Percentiles rank a stretch among this genome's conserved stretches.
Conservation (phyloP, 2,797 vertebrate species). For the Manis pentadactyla region DNA sequence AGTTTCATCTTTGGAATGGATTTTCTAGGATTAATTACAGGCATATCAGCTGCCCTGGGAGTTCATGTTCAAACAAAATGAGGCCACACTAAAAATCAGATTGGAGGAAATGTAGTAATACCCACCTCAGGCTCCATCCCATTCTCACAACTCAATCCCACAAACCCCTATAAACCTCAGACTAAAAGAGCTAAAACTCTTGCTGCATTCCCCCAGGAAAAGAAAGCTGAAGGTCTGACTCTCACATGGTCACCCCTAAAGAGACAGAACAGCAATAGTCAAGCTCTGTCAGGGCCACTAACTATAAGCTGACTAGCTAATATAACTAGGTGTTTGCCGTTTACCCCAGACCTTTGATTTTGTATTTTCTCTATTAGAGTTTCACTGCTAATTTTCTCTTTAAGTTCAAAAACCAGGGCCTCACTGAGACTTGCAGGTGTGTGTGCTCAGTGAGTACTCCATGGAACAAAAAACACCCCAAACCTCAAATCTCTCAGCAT, state of each 20-base stretch:
- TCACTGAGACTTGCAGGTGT: background rate
- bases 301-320: background rate
- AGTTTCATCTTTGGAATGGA: constrained; percentile 12
- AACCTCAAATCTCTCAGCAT: background rate
- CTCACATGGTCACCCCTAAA: background rate
- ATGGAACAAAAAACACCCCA: background rate
- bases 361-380: background rate
- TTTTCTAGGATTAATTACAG: constrained; percentile 72
- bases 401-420: constrained; percentile 27
- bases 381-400: background rate
- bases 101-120: constrained; percentile 30
- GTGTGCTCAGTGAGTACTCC: background rate
- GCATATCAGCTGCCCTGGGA: constrained; percentile 6
- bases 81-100: constrained; percentile 59
- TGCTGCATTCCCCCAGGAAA: background rate
- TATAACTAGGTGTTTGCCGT: background rate
- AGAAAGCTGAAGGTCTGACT: background rate
- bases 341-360: background rate
- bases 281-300: background rate
- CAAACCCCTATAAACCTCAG: constrained; percentile 5
- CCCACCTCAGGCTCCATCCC: background rate
- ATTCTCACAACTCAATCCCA: background rate
- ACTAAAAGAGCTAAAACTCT: background rate
- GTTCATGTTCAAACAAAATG: constrained; percentile 72
- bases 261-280: background rate